Conservation (phyloP, 2,113 vertebrate genomes). For the Plecotus auritus region DNA sequence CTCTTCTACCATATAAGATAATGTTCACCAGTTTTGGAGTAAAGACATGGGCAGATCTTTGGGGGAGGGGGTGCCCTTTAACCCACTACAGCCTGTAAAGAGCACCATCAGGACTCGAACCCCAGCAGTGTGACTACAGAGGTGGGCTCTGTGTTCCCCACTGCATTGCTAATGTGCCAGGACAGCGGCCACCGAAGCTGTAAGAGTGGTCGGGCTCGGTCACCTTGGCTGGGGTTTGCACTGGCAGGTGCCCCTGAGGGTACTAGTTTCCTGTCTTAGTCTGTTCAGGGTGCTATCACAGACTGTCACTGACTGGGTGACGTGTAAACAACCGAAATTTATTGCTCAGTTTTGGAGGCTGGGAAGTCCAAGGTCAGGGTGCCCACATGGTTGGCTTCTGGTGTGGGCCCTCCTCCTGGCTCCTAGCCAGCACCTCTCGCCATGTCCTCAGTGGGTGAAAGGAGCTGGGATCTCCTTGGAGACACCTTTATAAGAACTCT, state of each 20-base stretch:
- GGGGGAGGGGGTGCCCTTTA: not conserved
- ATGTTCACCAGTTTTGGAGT: not conserved
- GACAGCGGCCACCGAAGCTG: fast-evolving
- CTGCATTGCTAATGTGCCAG: not conserved
- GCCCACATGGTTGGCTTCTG: not conserved
- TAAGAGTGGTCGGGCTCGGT: no score
- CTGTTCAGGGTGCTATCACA: not conserved
- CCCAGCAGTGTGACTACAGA: not conserved
- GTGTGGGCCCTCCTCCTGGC: not conserved
- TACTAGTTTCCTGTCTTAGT: not conserved
- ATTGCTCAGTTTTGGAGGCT: not conserved
- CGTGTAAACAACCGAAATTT: not conserved
- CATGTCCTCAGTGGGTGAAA: fast-evolving
- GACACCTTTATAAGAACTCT: no score
- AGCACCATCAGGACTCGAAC: not conserved
- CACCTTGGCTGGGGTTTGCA: not conserved
- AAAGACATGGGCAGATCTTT: not conserved
- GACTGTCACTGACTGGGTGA: not conserved
- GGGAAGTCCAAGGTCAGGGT: not conserved
- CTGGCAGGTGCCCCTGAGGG: not conserved
- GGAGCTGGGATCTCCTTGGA: not conserved
- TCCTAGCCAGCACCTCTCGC: no score
- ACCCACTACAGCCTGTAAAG: not conserved
- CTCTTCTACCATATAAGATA: not conserved
- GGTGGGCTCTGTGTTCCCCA: not conserved